A percentile compares a stretch with the other conserved stretches of the same genome.
These are phyloP conservation scores for Amphipyra tragopoginis DNA, from an alignment of 2,888 invertebrate species.

Conservation along the genomic window DNA sequence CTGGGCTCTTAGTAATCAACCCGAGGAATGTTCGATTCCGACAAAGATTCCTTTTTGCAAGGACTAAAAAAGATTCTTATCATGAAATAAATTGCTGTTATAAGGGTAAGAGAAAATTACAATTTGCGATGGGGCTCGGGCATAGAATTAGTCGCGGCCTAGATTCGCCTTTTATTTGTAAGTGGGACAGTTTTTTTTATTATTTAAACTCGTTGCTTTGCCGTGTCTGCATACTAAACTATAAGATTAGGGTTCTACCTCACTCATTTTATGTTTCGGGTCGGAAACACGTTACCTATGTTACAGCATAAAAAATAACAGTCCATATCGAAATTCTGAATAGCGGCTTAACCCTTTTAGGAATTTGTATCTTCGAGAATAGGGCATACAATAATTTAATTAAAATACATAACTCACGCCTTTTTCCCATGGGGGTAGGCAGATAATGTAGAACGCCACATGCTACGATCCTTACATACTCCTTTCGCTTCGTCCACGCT, in stretches of 20 bases:
- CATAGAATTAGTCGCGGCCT: slow-evolving; percentile 78
- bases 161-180: slow-evolving; percentile 57
- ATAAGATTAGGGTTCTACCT: slow-evolving; percentile 43
- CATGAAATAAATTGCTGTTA: slow-evolving; percentile 81
- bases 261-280: slow-evolving; percentile 53
- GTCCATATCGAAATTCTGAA: slow-evolving; percentile 34
- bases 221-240: slow-evolving; percentile 52
- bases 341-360: slow-evolving; percentile 43
- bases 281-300: slow-evolving; percentile 45
- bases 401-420: no score
- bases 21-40: slow-evolving; percentile 82
- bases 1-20: slow-evolving; percentile 87
- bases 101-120: slow-evolving; percentile 82
- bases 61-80: slow-evolving; percentile 87
- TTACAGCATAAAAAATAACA: slow-evolving; percentile 55
- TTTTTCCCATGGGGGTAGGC: no score
- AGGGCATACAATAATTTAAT: slow-evolving; percentile 13
- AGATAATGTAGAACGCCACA: no score
- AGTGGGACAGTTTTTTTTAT: slow-evolving; percentile 48
- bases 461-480: no score
- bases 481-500: no score
- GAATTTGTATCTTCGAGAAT: slow-evolving; percentile 39
- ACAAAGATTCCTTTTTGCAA: slow-evolving; percentile 83
- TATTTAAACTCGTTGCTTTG: slow-evolving; percentile 51
- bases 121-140: slow-evolving; percentile 81